Conservation (phyloP, 2,888 invertebrate genomes). For the Amphipoea lucens region DNA sequence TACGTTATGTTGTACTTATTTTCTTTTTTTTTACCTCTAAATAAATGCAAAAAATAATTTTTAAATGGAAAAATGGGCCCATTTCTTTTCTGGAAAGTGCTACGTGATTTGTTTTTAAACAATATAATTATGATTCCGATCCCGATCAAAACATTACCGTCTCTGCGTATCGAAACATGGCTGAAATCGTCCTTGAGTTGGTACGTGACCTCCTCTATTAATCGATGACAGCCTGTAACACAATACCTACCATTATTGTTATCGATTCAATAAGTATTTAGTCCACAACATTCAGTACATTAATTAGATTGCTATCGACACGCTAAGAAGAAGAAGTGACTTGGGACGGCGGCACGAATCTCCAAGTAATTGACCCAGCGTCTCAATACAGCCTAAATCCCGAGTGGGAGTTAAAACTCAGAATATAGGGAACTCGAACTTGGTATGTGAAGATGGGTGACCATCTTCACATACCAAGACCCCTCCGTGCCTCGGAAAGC, state of each 20-base stretch:
- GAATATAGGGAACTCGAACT: background rate
- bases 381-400: background rate
- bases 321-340: no score
- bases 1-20: no score
- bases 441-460: no score
- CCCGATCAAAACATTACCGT: slow-evolving; percentile 30
- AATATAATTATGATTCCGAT: slow-evolving; percentile 49
- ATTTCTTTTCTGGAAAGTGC: background rate
- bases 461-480: no score
- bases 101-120: slow-evolving; percentile 30
- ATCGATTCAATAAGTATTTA: slow-evolving; percentile 20
- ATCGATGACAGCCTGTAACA: slow-evolving; percentile 5
- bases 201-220: slow-evolving; percentile 50
- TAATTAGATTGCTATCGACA: no score
- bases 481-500: no score
- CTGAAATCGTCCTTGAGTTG: slow-evolving; percentile 62
- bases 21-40: no score
- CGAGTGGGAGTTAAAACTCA: no score
- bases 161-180: slow-evolving; percentile 49
- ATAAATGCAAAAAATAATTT: background rate
- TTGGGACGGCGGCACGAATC: background rate
- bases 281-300: background rate
- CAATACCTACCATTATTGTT: slow-evolving; percentile 27
- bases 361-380: no score
- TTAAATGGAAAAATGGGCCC: no score